These are phyloP conservation scores for Musca vetustissima DNA, from an alignment of 1,140 invertebrate genomes.

Conservation along the genomic window DNA sequence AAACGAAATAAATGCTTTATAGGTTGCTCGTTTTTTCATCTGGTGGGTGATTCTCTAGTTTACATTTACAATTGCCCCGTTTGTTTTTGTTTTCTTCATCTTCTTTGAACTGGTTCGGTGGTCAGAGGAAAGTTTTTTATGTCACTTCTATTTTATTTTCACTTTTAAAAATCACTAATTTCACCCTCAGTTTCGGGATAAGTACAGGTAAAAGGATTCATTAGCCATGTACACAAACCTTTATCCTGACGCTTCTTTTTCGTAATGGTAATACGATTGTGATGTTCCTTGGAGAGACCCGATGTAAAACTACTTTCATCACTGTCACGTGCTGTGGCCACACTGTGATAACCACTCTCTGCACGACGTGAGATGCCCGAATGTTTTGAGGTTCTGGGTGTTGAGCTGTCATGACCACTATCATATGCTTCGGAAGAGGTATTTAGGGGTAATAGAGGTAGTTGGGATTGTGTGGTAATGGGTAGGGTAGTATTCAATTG, in stretches of 20 bases:
- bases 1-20: slow-evolving; percentile 16
- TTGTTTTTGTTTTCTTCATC: too few species aligned
- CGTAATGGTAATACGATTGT: slow-evolving; percentile 61
- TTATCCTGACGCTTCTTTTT: slow-evolving; percentile 52
- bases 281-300: slow-evolving; percentile 69
- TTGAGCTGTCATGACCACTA: slow-evolving; percentile 76
- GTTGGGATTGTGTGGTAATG: slow-evolving; percentile 56
- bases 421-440: slow-evolving; percentile 67
- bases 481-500: slow-evolving; percentile 64
- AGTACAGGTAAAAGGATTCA: slow-evolving; percentile 71
- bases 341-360: slow-evolving; percentile 87
- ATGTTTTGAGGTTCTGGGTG: slow-evolving; percentile 75
- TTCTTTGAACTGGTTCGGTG: background rate
- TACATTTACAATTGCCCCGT: background rate
- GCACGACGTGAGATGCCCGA: slow-evolving; percentile 73
- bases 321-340: slow-evolving; percentile 73
- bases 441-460: slow-evolving; percentile 49
- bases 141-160: background rate
- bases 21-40: background rate
- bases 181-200: slow-evolving; percentile 68
- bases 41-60: slow-evolving; percentile 11
- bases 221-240: slow-evolving; percentile 50
- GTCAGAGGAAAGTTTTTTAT: background rate
- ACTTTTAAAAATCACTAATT: slow-evolving; percentile 63
- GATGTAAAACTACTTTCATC: slow-evolving; percentile 82